These are phyloP conservation scores for Epizoanthus ramosus DNA, from an alignment of 92 coral and sea anemone genomes.

Conservation along the genomic window DNA sequence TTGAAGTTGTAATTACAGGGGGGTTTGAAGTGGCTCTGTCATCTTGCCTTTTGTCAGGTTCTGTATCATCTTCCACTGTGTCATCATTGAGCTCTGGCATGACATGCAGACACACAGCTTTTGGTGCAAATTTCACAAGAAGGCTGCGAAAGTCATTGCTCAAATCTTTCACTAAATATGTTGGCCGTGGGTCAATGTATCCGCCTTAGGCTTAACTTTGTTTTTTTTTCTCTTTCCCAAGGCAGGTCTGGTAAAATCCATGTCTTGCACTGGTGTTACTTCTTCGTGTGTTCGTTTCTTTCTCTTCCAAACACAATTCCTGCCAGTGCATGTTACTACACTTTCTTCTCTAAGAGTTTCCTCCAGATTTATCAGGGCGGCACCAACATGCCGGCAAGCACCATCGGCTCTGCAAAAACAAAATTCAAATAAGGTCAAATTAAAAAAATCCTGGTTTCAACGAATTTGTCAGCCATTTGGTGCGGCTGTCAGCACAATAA, in stretches of 20 bases:
- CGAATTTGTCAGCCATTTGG: too few relatives aligned
- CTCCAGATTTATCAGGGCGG: constrained; percentile 41
- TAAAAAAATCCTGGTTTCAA: too few relatives aligned
- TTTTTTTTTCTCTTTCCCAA: neutral
- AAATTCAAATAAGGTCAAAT: neutral
- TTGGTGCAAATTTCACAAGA: neutral
- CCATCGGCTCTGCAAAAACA: constrained; percentile 19
- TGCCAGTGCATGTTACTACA: constrained; percentile 41
- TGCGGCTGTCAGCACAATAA: too few relatives aligned
- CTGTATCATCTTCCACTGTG: neutral
- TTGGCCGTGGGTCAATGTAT: neutral
- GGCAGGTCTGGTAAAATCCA: constrained; percentile 1
- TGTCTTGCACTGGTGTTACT: neutral
- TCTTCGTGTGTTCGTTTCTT: neutral
- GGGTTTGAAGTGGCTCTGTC: neutral
- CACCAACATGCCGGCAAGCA: constrained; percentile 41
- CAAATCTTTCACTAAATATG: neutral
- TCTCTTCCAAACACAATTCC: constrained; percentile 11
- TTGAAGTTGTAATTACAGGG: neutral
- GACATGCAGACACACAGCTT: neutral
- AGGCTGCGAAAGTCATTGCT: constrained; percentile 2
- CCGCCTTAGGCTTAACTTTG: neutral
- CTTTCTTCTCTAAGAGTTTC: constrained; percentile 20
- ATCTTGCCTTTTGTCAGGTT: neutral
- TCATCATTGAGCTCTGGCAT: neutral